Percentiles rank a stretch among this genome's conserved stretches.
Conservation (phyloP, 2,888 invertebrate genomes). For the Priocnemis perturbator region DNA sequence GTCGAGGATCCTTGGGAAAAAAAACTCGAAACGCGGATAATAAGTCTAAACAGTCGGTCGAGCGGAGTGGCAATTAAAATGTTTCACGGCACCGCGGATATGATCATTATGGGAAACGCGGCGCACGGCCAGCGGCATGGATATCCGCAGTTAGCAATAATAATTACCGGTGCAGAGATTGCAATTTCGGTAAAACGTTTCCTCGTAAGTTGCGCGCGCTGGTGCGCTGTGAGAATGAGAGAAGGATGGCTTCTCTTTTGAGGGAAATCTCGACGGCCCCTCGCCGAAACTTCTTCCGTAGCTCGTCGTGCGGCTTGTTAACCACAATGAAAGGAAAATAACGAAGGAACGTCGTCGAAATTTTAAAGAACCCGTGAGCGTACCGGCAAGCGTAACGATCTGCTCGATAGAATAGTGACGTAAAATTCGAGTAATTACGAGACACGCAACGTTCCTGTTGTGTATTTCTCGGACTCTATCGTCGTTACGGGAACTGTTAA, state of each 20-base stretch:
- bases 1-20: background rate
- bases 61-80: too few species aligned
- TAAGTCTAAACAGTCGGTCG: too few species aligned
- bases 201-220: conserved; percentile 19
- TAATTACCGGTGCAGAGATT: background rate
- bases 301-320: conserved; percentile 9
- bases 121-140: background rate
- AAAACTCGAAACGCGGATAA: background rate
- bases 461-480: too few species aligned
- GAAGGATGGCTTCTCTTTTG: conserved; percentile 1
- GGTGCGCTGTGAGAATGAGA: too few species aligned
- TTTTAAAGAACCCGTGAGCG: background rate
- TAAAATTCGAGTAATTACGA: too few species aligned
- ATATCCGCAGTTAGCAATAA: too few species aligned
- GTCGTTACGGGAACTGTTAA: too few species aligned
- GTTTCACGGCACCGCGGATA: too few species aligned
- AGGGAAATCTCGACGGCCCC: conserved; percentile 1
- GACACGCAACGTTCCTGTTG: too few species aligned
- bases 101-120: too few species aligned
- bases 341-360: conserved; percentile 1
- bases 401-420: too few species aligned
- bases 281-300: conserved; percentile 1
- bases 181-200: conserved; percentile 19
- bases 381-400: background rate
- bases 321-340: conserved; percentile 13